Percentiles rank a stretch among this genome's conserved stretches.
These are phyloP conservation scores for Grammomys surdaster DNA, from an alignment of 2,113 vertebrate species.

Conservation along the genomic window DNA sequence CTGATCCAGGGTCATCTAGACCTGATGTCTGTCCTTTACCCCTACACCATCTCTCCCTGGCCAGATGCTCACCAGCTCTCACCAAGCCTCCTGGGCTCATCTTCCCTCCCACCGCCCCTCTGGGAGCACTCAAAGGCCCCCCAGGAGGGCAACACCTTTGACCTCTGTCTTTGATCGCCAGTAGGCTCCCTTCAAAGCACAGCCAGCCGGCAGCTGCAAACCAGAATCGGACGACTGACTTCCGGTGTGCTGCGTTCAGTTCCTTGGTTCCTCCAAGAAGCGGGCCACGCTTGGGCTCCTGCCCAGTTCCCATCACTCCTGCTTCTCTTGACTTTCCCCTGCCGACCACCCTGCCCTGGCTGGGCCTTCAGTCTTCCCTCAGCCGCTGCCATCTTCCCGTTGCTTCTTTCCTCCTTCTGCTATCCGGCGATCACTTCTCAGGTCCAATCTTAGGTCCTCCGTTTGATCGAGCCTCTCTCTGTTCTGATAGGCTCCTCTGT, in stretches of 20 bases:
- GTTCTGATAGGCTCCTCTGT: not conserved
- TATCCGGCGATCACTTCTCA: not conserved
- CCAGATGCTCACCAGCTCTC: not conserved
- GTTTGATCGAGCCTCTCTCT: not conserved
- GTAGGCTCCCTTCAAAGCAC: not conserved
- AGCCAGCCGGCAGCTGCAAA: not conserved
- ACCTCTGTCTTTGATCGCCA: not conserved
- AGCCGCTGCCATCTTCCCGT: not conserved
- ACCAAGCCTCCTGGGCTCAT: too few relatives aligned
- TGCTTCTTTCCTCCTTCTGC: not conserved
- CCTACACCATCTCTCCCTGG: not conserved
- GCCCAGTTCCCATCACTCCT: too few relatives aligned
- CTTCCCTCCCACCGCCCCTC: not conserved
- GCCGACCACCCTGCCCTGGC: not conserved
- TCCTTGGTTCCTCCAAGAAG: not conserved
- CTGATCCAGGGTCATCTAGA: not conserved
- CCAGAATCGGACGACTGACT: rapidly evolving
- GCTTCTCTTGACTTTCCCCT: not conserved
- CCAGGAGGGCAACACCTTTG: not conserved
- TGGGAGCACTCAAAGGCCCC: not conserved
- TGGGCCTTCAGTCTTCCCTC: not conserved
- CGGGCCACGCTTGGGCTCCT: not conserved
- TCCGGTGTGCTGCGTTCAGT: not conserved
- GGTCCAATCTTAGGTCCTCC: not conserved
- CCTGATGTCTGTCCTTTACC: not conserved